Evolutionary conservation across 2,113 vertebrate genomes (phyloP).

Genomic region (Cephalophus harveyi): DNA sequence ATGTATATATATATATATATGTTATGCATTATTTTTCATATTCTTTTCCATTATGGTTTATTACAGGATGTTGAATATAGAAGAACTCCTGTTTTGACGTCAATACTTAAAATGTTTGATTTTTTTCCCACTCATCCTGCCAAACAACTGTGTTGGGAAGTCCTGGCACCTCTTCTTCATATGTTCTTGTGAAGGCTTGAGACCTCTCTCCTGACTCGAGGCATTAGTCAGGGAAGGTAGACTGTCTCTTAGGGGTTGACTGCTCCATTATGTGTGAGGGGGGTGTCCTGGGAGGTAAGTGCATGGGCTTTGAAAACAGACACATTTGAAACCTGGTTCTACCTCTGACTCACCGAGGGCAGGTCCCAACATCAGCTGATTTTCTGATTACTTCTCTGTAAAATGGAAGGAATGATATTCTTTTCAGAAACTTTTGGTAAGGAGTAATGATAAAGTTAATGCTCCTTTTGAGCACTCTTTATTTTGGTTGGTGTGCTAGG

Average conservation of each 20-base stretch:
- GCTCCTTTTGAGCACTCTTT: neutral
- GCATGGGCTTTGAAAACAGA: neutral
- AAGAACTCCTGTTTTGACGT: neutral
- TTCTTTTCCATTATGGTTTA: neutral
- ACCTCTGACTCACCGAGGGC: fast-evolving
- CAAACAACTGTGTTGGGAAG: neutral
- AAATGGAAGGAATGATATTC: neutral
- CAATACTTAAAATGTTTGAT: neutral
- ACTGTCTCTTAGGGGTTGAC: neutral
- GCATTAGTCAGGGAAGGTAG: neutral
- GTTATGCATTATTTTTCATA: neutral
- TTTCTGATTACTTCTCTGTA: neutral
- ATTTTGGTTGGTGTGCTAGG: neutral
- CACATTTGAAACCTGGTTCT: neutral
- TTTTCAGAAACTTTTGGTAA: neutral
- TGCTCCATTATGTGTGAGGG: neutral
- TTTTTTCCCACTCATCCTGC: neutral
- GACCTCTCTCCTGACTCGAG: neutral
- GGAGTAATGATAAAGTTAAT: neutral
- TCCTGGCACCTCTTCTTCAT: neutral
- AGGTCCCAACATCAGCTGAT: neutral
- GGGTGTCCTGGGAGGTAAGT: neutral
- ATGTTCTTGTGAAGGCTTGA: neutral
- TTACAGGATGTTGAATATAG: neutral
- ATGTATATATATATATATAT: no score